phyloP scores from a whole-genome alignment of 2,113 vertebrate genomes.

The Pterocles orientalis region DNA sequence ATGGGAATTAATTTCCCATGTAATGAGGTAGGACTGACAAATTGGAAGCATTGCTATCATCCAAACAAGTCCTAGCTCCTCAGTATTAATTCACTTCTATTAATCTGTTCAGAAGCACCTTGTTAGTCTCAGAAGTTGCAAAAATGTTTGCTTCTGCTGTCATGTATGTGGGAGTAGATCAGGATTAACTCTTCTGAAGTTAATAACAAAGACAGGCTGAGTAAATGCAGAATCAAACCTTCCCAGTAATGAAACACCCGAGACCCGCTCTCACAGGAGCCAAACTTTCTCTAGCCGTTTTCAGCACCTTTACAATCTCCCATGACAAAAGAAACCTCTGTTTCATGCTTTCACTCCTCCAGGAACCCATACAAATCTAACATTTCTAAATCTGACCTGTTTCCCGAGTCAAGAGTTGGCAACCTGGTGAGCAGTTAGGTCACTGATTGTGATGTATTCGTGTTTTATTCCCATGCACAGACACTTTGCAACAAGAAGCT shows the following conservation, averaged over 20 bases:
- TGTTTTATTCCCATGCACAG: neutral
- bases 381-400: neutral
- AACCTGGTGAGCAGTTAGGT: neutral
- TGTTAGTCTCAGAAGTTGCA: neutral
- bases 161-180: neutral
- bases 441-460: neutral
- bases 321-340: neutral
- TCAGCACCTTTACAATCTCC: neutral
- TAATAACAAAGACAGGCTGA: neutral
- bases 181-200: neutral
- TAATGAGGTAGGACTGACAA: neutral
- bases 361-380: neutral
- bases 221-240: neutral
- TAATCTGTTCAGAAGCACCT: neutral
- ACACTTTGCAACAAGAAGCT: neutral
- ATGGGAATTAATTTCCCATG: neutral
- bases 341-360: neutral
- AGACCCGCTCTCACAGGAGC: neutral
- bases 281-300: neutral
- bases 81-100: neutral
- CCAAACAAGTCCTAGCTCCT: neutral
- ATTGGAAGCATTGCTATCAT: neutral
- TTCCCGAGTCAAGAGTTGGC: neutral
- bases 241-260: neutral
- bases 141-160: neutral